Base-by-base conservation (phyloP, 2,888 invertebrate genomes). In the Anthrax anthrax region DNA sequence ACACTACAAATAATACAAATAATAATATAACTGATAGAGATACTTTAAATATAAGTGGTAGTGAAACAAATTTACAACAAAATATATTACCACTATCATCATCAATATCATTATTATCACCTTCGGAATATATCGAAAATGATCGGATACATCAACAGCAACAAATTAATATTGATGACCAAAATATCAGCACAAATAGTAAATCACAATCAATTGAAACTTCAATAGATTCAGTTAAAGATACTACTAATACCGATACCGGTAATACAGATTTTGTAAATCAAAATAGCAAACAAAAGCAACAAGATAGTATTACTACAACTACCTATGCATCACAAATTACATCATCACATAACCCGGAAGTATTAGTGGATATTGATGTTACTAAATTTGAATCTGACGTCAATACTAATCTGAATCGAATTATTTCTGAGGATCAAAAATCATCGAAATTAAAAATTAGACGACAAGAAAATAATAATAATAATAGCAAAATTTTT, bases 401-500 rank as follows among this genome's bases (percentile, higher is more conserved):
- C 27, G 32, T 38, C 19, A 39, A 37, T 34, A 17, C 37, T 14
- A 34, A 27, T 29, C 23, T n/a, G 14, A 36, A 42, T 19, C 17
- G 18, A 12, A 37, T 17, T 27, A n/a, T 9, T 16, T n/a, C 23
- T 23, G 19, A 18, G 17, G 36, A 34, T 17, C 19, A 18, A 9
- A 17, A 29, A 17, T 27, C 23, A 27, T 19, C 19, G 12, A 45
- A 36, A 18, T n/a, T 14, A 17, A 18, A 16, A 18, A 23, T 23
- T 8, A 27, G 8, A 12, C 37, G 13, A 14, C 16, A 17, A 23
- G 18, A 17, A 37, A 41, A 43, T 39, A 37, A 27, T 39, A 23
- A 16, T 16, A 44, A 42, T 34, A n/a, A 13, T 32, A 16, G 18
- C 3, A 55, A 59, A 49, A 55, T 65, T 47, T 54, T 64, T 42